Conservation (phyloP, 2,113 vertebrate genomes). For the Bucco capensis region DNA sequence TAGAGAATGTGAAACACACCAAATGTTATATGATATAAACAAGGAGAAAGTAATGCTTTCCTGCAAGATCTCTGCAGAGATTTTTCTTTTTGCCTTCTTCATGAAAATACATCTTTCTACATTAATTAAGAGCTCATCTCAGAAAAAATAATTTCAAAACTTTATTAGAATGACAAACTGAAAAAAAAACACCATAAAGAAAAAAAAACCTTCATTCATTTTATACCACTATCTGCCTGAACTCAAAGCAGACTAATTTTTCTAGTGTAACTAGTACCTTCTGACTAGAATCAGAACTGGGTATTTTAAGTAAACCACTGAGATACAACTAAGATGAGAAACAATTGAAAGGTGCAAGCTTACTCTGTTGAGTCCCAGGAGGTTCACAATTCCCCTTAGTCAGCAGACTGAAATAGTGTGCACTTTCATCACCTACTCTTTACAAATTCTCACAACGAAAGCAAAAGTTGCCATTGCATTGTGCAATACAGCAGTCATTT, state of each 20-base stretch:
- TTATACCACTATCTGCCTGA: neutral
- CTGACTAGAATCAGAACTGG: neutral
- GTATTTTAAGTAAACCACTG: neutral
- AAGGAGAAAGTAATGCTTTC: neutral
- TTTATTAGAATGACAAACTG: neutral
- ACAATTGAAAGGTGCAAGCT: neutral
- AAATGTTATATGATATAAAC: constrained; percentile 1
- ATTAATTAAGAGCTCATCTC: neutral
- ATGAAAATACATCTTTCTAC: neutral
- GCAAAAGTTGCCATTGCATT: neutral
- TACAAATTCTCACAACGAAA: neutral
- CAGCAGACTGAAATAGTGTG: neutral
- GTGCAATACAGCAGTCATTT: neutral
- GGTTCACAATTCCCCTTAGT: neutral
- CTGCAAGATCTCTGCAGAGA: neutral
- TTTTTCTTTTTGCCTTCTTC: neutral
- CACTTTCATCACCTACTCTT: neutral
- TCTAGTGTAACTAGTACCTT: neutral
- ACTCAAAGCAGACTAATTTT: neutral
- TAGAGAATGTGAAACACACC: neutral
- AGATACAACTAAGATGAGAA: neutral
- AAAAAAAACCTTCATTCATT: neutral
- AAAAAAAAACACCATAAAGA: neutral
- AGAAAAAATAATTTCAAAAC: neutral
- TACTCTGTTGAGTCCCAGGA: neutral